phyloP scores from a whole-genome alignment of 2,797 vertebrate genomes.

The Dipus sagitta region DNA sequence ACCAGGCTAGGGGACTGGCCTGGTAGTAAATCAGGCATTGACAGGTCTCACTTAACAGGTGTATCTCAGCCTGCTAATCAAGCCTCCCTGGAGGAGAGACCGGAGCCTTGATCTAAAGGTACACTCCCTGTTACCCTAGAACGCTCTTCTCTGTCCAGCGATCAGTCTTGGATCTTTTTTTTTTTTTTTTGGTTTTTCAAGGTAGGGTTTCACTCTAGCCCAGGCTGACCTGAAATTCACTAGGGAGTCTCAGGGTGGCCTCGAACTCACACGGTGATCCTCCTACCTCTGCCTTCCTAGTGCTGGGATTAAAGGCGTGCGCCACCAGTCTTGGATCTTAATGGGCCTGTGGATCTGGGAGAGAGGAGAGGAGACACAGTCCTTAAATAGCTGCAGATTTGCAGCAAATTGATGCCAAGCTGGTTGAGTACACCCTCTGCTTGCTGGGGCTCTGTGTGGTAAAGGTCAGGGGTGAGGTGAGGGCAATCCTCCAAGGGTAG shows the following conservation, averaged over 20 bases:
- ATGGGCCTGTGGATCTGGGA: not conserved
- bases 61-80: not conserved
- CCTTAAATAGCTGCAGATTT: slow-evolving; percentile 54
- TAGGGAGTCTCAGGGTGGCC: too few species aligned
- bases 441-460: not conserved
- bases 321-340: not conserved
- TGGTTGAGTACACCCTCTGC: not conserved
- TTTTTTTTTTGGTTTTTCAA: too few species aligned
- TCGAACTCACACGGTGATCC: too few species aligned
- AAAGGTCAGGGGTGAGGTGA: not conserved
- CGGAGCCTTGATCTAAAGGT: not conserved
- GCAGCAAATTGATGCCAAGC: slow-evolving; percentile 11
- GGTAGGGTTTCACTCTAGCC: too few species aligned
- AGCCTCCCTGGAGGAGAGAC: not conserved
- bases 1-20: too few species aligned
- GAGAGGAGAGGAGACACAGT: not conserved
- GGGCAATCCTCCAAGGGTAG: not conserved
- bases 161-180: not conserved
- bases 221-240: too few species aligned
- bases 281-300: too few species aligned
- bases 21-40: too few species aligned
- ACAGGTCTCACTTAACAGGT: not conserved
- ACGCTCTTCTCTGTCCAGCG: not conserved
- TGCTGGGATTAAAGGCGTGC: too few species aligned
- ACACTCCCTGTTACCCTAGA: not conserved